Base-by-base conservation (phyloP, 2,888 invertebrate species). In the Drosophila nigricruria region DNA sequence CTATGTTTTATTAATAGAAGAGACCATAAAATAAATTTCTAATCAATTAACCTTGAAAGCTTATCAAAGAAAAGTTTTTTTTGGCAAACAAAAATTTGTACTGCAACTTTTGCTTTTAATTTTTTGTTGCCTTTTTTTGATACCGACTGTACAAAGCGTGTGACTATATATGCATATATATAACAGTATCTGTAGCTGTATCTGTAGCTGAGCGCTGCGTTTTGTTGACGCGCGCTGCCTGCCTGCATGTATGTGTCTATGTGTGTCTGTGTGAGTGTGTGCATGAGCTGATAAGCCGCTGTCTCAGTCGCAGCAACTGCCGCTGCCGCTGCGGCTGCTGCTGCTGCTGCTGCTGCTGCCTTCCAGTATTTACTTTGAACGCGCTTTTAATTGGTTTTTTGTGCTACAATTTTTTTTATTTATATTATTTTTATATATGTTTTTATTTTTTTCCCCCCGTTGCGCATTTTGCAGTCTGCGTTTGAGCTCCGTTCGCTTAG, bases 381-480 rank as follows among this genome's bases (percentile, higher is more conserved):
- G 61, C 67, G 65, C 57, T 74, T 77, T 71, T 49, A 64, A 62
- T 70, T 73, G 77, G 58, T 64, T 71, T 81, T 54, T 68, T 68
- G 49, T 66, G 65, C 58, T 59, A 74, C 72, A 64, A 68, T 68
- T 77, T 53, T 53, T 74, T 71, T 52, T 32, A 53, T 68, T 54
- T 66, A 61, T 76, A 64, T 57, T 34, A 16, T 66, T 63, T 42
- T 70, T 72, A 2, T 62, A 61, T 75, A 66, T 56, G 67, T 27
- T 54, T 38, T 3, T 77, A 25, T 56, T 20, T 30, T 65, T 45
- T 69, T 30, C 10, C 69, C 18, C 52, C 23, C 20, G 23, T 57
- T 81, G 82, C 82, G 82, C 64, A 82, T 82, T 81, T 74, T 82
- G 84, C 85, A 89, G 76, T 74, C 80, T 70, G 73, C 71, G 58